These are phyloP conservation scores for Oxystoma pomonae DNA, from an alignment of 2,888 invertebrate species.

Conservation along the genomic window DNA sequence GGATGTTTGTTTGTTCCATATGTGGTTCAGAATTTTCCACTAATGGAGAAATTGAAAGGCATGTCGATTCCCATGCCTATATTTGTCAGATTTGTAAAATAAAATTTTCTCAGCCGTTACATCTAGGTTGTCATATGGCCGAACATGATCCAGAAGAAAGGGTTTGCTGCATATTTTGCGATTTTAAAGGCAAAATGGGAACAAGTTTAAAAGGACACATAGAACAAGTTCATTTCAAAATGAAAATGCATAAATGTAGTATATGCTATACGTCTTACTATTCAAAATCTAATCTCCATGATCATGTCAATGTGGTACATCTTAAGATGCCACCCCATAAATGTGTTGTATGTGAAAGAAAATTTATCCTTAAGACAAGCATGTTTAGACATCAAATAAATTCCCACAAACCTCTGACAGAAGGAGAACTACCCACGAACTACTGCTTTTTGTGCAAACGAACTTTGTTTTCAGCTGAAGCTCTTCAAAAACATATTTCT, in stretches of 20 bases:
- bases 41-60: constrained; percentile 10
- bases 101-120: constrained; percentile 38
- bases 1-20: constrained; percentile 12
- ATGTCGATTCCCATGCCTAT: constrained; percentile 37
- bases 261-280: constrained; percentile 20
- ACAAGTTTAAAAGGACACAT: constrained; percentile 38
- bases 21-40: constrained; percentile 9
- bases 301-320: constrained; percentile 28
- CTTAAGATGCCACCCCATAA: constrained; percentile 46
- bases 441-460: constrained; percentile 23
- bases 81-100: constrained; percentile 43
- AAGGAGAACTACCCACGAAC: constrained; percentile 22
- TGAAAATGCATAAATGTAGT: constrained; percentile 18
- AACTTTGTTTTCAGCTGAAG: constrained; percentile 15
- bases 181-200: constrained; percentile 33
- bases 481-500: constrained; percentile 18
- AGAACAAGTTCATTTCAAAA: constrained; percentile 36
- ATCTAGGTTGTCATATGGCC: constrained; percentile 39
- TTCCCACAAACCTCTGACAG: constrained; percentile 19
- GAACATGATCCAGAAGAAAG: constrained; percentile 37
- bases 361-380: constrained; percentile 24
- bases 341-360: constrained; percentile 48
- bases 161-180: constrained; percentile 39
- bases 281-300: constrained; percentile 16
- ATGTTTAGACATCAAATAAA: constrained; percentile 31